Conservation (phyloP, 1,140 invertebrate genomes). For the Aethina tumida region DNA sequence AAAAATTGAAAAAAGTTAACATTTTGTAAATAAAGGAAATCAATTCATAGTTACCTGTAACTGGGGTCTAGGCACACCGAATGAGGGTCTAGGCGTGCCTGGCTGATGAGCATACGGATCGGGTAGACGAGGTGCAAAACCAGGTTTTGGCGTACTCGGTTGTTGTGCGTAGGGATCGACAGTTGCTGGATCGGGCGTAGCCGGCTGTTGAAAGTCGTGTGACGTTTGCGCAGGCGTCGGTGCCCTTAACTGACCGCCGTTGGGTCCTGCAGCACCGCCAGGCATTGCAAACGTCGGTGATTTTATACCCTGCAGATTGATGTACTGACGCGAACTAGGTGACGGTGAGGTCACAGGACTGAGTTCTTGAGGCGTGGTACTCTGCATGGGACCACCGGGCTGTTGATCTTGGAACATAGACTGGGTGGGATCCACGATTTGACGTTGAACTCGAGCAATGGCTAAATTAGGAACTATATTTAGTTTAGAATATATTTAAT, state of each 20-base stretch:
- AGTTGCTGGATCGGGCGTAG: slow-evolving; percentile 2
- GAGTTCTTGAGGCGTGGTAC: slow-evolving; percentile 19
- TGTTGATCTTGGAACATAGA: slow-evolving; percentile 41
- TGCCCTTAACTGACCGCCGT: slow-evolving; percentile 22
- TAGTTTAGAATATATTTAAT: too few relatives aligned
- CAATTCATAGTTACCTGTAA: slow-evolving; percentile 25
- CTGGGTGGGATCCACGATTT: slow-evolving; percentile 39
- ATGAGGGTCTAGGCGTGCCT: slow-evolving; percentile 42
- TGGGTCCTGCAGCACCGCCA: too few relatives aligned
- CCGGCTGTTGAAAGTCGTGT: slow-evolving; percentile 15
- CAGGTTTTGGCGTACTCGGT: slow-evolving; percentile 17
- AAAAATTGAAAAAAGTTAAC: slow-evolving; percentile 4
- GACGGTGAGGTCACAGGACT: slow-evolving; percentile 39
- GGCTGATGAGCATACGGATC: slow-evolving; percentile 42
- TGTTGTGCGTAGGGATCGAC: slow-evolving; percentile 18
- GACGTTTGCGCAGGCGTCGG: slow-evolving; percentile 29
- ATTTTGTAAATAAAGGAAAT: background rate
- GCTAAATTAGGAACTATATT: slow-evolving; percentile 35
- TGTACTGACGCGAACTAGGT: slow-evolving; percentile 35
- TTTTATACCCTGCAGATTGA: slow-evolving; percentile 42
- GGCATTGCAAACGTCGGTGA: slow-evolving; percentile 30
- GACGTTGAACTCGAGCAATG: slow-evolving; percentile 46
- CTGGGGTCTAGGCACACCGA: slow-evolving; percentile 32
- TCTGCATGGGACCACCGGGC: slow-evolving; percentile 15
- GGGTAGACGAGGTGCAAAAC: slow-evolving; percentile 14